Conservation (phyloP, 2,113 vertebrate species). For the Lipophrys pholis region DNA sequence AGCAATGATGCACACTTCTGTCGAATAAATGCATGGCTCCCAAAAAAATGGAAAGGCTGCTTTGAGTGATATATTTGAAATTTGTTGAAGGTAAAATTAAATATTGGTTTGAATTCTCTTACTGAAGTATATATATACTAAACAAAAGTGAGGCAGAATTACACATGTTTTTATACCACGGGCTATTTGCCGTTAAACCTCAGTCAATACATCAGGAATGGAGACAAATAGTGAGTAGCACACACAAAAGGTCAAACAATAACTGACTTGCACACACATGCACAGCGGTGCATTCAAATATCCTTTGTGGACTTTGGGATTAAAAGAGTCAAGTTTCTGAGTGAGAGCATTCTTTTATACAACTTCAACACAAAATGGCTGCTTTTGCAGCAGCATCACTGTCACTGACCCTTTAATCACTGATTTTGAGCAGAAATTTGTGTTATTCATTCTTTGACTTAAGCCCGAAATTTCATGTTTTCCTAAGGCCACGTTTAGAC, state of each 20-base stretch:
- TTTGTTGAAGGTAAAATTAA: not conserved
- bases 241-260: no score
- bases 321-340: conserved; percentile 53
- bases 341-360: conserved; percentile 36
- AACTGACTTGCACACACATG: conserved; percentile 26
- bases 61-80: not conserved
- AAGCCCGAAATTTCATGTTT: conserved; percentile 50
- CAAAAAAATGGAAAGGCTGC: not conserved
- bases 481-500: conserved; percentile 4
- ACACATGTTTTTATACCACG: not conserved
- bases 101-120: not conserved
- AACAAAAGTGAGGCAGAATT: not conserved
- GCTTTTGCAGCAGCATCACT: conserved; percentile 21
- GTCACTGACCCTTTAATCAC: conserved; percentile 26
- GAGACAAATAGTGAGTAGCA: no score
- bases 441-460: conserved; percentile 29
- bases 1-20: no score
- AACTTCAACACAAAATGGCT: conserved; percentile 23
- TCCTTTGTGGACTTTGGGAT: conserved; percentile 59
- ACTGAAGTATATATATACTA: not conserved
- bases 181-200: no score
- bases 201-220: not conserved
- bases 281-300: conserved; percentile 14
- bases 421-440: conserved; percentile 49
- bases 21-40: not conserved